Conservation (phyloP, 2,797 vertebrate species). For the Eulemur coronatus region DNA sequence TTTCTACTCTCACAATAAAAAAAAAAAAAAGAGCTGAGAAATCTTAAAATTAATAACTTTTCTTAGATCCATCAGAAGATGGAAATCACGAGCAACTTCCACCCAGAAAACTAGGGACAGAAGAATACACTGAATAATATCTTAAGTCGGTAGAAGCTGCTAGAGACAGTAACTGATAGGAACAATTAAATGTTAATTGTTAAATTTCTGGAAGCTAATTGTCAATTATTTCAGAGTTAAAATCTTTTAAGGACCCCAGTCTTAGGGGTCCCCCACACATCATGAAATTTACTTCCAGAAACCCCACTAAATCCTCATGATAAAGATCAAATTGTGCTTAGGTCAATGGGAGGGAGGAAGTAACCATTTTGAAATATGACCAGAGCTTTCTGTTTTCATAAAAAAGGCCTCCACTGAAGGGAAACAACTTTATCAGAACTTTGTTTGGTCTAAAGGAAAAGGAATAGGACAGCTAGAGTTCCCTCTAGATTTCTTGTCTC, state of each 20-base stretch:
- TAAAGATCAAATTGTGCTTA: background rate
- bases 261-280: accelerated
- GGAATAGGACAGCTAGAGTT: background rate
- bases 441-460: background rate
- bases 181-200: background rate
- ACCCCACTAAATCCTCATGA: background rate
- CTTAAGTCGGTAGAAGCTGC: background rate
- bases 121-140: background rate
- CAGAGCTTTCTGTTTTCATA: background rate
- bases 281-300: background rate
- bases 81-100: background rate
- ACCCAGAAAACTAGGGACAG: background rate
- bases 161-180: background rate
- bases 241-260: background rate
- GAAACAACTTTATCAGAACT: background rate
- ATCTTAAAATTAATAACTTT: background rate
- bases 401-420: background rate
- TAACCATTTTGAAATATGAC: background rate
- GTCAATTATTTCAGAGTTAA: background rate
- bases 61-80: background rate
- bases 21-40: background rate
- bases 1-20: background rate
- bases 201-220: too few relatives aligned
- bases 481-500: background rate
- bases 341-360: background rate